Evolutionary conservation across 2,888 invertebrate species (phyloP), one percentile per base, ranked within the genome.

Genomic region (Mesoligia furuncula): DNA sequence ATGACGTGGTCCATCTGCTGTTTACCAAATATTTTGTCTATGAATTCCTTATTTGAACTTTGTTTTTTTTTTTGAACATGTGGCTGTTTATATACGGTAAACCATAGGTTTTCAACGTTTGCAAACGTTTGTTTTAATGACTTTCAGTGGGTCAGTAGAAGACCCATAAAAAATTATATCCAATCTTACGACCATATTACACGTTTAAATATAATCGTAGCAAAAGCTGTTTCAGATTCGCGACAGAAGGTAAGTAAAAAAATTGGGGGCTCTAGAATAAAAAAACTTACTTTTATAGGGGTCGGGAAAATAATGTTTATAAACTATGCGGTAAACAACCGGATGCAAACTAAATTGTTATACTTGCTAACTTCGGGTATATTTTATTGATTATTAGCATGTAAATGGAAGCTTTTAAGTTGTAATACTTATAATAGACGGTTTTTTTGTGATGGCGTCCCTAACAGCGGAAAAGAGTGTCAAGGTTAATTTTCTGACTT

Each of bases 21-120:
- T 64, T 77, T 36, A 8, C 54, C 48, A 75, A 65, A 66, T 59
- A 64, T 72, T 39, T 80, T 82, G 70, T 65, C 77, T 77, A 31
- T 36, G 71, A 72, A 69, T 83, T 76, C 81, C 76, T 36, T 75
- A 39, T 85, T 81, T 75, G 85, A 71, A 64, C 27, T 39, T 51
- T 9, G 15, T 11, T 39, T 67, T 71, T 0, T 66, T 71, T 57
- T 83, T 69, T 24, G n/a, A 31, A 7, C 17, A 17, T 31, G 31
- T 45, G 31, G 24, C 31, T 3, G 36, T 31, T n/a, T 15, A 31
- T 15, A 31, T 0, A n/a, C 1, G 9, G 9, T 54, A 24, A 11
- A n/a, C 54, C 11, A 51, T 51, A 45, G 15, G 45, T 45, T 45
- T 45, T 45, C 5, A 45, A 45, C 45, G 15, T 45, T 45, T 15